A percentile compares a stretch with the other conserved stretches of the same genome.
Conservation (phyloP, 2,113 vertebrate species). For the Rhineura floridana region DNA sequence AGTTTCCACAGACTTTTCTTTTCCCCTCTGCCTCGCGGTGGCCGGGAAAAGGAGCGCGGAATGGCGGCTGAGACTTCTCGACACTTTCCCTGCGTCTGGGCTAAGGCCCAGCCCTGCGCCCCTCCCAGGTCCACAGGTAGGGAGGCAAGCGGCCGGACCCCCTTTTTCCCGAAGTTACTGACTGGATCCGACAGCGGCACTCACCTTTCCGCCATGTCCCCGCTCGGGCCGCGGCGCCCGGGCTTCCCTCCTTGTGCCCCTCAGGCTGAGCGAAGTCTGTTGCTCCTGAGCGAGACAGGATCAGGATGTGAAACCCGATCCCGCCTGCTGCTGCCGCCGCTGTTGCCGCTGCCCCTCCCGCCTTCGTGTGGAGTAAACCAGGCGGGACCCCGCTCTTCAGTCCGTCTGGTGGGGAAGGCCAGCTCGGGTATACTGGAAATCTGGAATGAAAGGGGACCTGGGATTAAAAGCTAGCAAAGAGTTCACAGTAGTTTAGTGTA, state of each 20-base stretch:
- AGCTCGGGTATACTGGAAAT: neutral
- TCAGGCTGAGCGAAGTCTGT: neutral
- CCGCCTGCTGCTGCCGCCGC: neutral
- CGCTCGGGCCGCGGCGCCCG: neutral
- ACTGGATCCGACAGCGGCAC: fast-evolving
- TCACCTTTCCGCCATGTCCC: constrained; percentile 63
- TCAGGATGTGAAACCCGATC: constrained; percentile 60
- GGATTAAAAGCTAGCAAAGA: neutral
- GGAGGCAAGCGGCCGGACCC: neutral
- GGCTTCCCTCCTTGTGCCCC: neutral
- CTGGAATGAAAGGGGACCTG: no score
- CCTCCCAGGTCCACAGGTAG: constrained; percentile 52
- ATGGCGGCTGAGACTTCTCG: constrained; percentile 14
- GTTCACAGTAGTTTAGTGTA: neutral
- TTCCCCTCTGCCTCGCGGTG: neutral
- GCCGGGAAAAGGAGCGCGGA: constrained; percentile 7
- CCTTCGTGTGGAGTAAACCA: constrained; percentile 28
- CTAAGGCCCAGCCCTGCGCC: constrained; percentile 1
- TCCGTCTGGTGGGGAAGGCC: constrained; percentile 45
- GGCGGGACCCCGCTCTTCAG: constrained; percentile 8
- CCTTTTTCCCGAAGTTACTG: neutral
- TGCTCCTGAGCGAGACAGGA: constrained; percentile 1
- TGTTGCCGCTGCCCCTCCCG: neutral
- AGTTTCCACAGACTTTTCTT: neutral
- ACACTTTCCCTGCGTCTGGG: neutral